A percentile compares a stretch with the other conserved stretches of the same genome.
Evolutionary conservation across 1,140 invertebrate genomes (phyloP).

Genomic region (Drosophila kohkoa): DNA sequence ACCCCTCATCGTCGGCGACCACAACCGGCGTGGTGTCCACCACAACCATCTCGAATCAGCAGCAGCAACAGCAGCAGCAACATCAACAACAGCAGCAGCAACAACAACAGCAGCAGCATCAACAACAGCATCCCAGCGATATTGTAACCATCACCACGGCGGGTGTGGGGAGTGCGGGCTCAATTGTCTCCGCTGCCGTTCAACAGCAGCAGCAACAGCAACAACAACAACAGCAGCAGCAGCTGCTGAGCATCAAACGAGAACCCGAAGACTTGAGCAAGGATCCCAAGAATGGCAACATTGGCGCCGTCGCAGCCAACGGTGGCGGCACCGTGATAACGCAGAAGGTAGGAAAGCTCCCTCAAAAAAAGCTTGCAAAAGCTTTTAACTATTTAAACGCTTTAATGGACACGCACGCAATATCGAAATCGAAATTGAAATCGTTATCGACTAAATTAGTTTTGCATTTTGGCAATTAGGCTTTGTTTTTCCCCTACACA

Average conservation of each 20-base stretch:
- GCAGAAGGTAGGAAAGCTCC: constrained; percentile 75
- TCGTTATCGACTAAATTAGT: constrained; percentile 17
- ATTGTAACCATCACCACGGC: constrained; percentile 74
- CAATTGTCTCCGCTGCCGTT: constrained; percentile 75
- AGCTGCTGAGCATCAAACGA: constrained; percentile 83
- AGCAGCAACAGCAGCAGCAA: constrained; percentile 61
- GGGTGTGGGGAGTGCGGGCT: constrained; percentile 72
- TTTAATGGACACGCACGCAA: constrained; percentile 79
- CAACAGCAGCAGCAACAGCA: constrained; percentile 55
- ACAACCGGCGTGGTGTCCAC: constrained; percentile 74
- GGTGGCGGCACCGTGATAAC: constrained; percentile 67
- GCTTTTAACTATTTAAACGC: constrained; percentile 43
- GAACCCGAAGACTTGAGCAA: constrained; percentile 85
- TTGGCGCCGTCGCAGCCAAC: constrained; percentile 52
- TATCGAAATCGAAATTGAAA: constrained; percentile 25
- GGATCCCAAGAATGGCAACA: constrained; percentile 81
- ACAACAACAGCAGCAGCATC: constrained; percentile 73
- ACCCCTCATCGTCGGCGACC: constrained; percentile 77
- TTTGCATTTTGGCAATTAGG: no score
- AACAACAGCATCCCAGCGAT: constrained; percentile 72
- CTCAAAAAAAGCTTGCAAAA: constrained; percentile 37
- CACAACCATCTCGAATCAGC: constrained; percentile 76
- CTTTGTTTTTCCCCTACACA: neutral
- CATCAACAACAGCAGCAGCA: constrained; percentile 64
- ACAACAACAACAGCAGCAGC: constrained; percentile 70